phyloP scores from a whole-genome alignment of 2,888 invertebrate genomes.

The Sarcophaga variegata region DNA sequence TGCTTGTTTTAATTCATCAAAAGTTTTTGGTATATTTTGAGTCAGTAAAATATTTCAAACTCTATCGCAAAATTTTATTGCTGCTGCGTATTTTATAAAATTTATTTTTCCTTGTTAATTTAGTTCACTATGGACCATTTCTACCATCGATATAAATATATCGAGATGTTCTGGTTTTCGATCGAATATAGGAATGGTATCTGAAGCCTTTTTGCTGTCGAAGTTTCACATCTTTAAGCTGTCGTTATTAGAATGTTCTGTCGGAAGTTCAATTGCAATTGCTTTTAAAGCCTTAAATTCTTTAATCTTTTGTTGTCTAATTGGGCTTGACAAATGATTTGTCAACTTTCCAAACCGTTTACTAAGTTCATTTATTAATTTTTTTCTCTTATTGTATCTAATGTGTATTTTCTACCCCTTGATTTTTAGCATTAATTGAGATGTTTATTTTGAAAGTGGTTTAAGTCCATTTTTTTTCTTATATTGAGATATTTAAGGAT shows the following conservation, averaged over 20 bases:
- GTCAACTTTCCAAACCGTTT: background rate
- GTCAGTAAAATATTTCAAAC: background rate
- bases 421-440: background rate
- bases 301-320: background rate
- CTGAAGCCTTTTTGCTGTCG: background rate
- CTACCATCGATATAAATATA: background rate
- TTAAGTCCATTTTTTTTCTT: too few relatives aligned
- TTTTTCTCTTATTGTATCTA: background rate
- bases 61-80: background rate
- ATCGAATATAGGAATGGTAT: slow-evolving; percentile 7
- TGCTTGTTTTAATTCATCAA: background rate
- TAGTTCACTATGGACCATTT: background rate
- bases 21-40: slow-evolving; percentile 15
- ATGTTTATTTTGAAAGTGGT: too few relatives aligned
- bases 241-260: too few relatives aligned
- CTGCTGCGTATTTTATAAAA: slow-evolving; percentile 8
- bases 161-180: slow-evolving; percentile 1
- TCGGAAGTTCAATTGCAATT: background rate
- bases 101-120: background rate
- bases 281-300: background rate
- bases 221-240: background rate
- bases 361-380: background rate
- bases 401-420: background rate
- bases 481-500: too few relatives aligned
- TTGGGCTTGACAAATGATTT: too few relatives aligned